Evolutionary conservation across 1,140 invertebrate species (phyloP).

Genomic region (Aphaenogaster ashmeadi): DNA sequence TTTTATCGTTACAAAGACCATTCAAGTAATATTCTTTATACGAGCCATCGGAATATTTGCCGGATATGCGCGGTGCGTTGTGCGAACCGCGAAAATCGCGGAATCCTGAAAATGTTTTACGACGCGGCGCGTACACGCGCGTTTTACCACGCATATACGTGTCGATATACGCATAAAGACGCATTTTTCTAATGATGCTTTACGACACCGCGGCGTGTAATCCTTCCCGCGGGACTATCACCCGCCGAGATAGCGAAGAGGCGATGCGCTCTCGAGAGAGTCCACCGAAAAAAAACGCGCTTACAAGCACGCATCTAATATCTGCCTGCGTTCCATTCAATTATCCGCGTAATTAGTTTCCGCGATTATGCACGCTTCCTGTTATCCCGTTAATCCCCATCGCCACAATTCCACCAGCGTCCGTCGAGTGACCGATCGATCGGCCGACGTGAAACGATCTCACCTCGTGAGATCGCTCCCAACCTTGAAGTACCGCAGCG

Average conservation of each 20-base stretch:
- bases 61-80: neutral
- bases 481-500: conserved; percentile 25
- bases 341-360: conserved; percentile 58
- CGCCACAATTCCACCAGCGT: neutral
- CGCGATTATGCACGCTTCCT: conserved; percentile 47
- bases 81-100: conserved; percentile 9
- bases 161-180: conserved; percentile 37
- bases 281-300: conserved; percentile 19
- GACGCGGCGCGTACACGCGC: neutral
- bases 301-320: conserved; percentile 32
- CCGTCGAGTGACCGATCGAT: neutral
- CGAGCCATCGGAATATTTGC: neutral
- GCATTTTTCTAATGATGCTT: conserved; percentile 45
- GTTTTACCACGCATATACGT: neutral
- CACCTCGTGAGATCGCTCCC: neutral
- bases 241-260: neutral
- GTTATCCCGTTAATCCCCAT: conserved; percentile 50
- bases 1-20: neutral
- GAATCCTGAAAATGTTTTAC: conserved; percentile 39
- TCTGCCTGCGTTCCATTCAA: conserved; percentile 23
- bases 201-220: conserved; percentile 38
- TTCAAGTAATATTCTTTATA: neutral
- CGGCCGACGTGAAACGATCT: conserved; percentile 25
- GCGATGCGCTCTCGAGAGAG: neutral
- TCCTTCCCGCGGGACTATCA: conserved; percentile 31